Conservation (phyloP, 53 echinoderm and acorn worm genomes). For the Zoroaster sp. region DNA sequence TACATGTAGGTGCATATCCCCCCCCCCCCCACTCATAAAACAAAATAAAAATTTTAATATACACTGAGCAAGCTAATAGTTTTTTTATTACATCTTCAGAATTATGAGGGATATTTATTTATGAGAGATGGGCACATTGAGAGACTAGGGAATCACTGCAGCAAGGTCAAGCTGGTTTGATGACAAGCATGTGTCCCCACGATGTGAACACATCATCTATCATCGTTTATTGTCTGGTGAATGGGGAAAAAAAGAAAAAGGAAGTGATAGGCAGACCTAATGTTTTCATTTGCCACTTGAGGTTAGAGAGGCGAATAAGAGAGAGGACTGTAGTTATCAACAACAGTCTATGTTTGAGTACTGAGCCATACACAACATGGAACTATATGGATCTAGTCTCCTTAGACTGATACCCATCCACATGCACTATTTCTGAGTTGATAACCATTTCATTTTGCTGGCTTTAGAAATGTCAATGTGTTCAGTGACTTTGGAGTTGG, state of each 20-base stretch:
- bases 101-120: too few species aligned
- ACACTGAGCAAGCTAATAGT: too few species aligned
- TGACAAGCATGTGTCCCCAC: background rate
- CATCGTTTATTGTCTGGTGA: background rate
- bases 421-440: background rate
- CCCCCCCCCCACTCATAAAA: too few species aligned
- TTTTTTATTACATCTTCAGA: too few species aligned
- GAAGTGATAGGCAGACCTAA: background rate
- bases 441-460: background rate
- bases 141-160: background rate
- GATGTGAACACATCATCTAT: background rate
- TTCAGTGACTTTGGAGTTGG: background rate
- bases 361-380: too few species aligned
- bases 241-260: background rate
- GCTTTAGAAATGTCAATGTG: too few species aligned
- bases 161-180: background rate
- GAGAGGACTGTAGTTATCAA: background rate
- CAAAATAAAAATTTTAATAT: too few species aligned
- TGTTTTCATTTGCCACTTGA: constrained; percentile 7
- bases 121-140: too few species aligned
- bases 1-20: too few species aligned
- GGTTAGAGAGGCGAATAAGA: background rate
- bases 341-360: background rate
- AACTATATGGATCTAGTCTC: too few species aligned
- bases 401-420: background rate